Evolutionary conservation across 2,113 vertebrate genomes (phyloP).

Genomic region (Colaptes auratus): DNA sequence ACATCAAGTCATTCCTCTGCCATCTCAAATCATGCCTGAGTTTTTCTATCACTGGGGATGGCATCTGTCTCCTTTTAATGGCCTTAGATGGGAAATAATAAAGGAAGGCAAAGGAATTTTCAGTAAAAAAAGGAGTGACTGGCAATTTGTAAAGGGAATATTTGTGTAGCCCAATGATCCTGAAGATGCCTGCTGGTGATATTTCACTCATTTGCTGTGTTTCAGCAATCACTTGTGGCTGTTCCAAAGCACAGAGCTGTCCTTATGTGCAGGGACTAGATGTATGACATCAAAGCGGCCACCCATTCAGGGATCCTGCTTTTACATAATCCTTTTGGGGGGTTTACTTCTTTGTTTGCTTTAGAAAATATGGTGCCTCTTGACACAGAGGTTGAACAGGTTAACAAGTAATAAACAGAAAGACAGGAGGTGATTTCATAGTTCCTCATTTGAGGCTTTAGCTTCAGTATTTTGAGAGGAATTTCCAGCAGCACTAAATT

Average conservation of each 20-base stretch:
- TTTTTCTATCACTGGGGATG: not conserved
- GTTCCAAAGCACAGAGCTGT: not conserved
- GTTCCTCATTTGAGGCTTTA: not conserved
- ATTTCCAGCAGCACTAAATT: conserved; percentile 35
- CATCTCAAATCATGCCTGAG: accelerated
- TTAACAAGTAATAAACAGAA: not conserved
- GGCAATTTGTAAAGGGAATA: not conserved
- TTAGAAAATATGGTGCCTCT: not conserved
- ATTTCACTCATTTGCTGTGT: not conserved
- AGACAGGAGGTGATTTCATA: not conserved
- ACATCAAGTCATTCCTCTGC: not conserved
- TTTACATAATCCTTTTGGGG: not conserved
- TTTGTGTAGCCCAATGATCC: not conserved
- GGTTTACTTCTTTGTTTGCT: not conserved
- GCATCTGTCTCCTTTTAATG: accelerated
- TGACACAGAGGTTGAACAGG: not conserved
- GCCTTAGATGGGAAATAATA: not conserved
- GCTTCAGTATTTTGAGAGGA: not conserved
- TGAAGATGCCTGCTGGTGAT: not conserved
- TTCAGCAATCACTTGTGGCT: not conserved
- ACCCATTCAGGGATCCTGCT: not conserved
- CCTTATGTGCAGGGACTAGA: not conserved
- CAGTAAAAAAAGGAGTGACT: not conserved
- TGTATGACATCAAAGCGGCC: not conserved
- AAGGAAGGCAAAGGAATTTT: not conserved